Percentiles rank a stretch among this genome's conserved stretches.
Conservation (phyloP, 2,113 vertebrate genomes). For the Pachyramphus minor region DNA sequence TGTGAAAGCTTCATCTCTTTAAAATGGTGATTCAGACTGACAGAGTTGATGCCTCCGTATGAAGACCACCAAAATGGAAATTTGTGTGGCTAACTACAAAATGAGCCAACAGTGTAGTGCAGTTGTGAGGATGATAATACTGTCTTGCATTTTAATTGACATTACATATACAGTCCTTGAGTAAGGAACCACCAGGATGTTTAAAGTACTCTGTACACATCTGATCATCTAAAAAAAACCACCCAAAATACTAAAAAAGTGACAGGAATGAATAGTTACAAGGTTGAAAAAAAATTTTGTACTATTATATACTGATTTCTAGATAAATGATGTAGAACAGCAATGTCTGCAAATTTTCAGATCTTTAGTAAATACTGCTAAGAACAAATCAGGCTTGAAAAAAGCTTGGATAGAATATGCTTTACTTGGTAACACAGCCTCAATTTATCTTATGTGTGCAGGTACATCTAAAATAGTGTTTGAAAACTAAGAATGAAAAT, state of each 20-base stretch:
- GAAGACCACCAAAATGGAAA: background rate
- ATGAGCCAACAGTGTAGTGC: background rate
- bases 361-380: background rate
- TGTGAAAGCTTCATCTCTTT: background rate
- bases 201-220: background rate
- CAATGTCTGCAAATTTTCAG: background rate
- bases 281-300: background rate
- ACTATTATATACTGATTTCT: background rate
- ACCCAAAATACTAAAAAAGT: background rate
- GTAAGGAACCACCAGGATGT: background rate
- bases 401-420: background rate
- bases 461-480: background rate
- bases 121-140: background rate
- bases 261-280: background rate
- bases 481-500: background rate
- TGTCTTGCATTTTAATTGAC: background rate
- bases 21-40: background rate
- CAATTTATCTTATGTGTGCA: accelerated
- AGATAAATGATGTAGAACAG: background rate
- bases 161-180: background rate
- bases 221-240: background rate
- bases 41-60: background rate
- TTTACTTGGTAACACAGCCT: background rate
- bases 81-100: background rate
- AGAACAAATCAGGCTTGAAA: background rate